Base-by-base conservation (phyloP, 2,888 invertebrate species). In the Neoscelio sp. region DNA sequence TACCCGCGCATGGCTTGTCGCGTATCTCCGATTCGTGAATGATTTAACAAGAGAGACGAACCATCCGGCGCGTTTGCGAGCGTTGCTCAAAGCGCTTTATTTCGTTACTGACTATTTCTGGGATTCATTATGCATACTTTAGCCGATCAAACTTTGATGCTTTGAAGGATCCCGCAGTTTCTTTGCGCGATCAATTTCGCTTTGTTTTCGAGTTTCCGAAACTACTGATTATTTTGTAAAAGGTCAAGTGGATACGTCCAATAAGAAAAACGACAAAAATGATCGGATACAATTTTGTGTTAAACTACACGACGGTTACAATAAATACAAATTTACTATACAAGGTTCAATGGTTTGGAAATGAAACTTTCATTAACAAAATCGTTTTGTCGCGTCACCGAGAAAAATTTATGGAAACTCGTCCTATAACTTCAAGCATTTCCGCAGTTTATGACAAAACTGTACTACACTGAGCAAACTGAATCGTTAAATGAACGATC, bases 61-160 rank as follows among this genome's bases (percentile, higher is more conserved):
- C 46, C 46, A 56, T 44, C 44, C 52, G 38, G 26, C 15, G 67
- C 67, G 30, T 40, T 64, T 50, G 35, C 44, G 17, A 26, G 35
- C 44, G 33, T 56, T 68, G 46, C 54, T 56, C 38, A 42, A 23
- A 44, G 28, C 48, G 17, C 12, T 67, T 20, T 35, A 12, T 56
- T 46, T 46, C 30, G 5, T 5, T 28, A 28, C 30, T 10, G 50
- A 20, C 38, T 60, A 50, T 42, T 42, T 60, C 20, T 35, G 26
- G 10, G 12, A 70, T 70, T 70, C 48, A 48, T 70, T 70, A 70
- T 68, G 56, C 54, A 68, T 46, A 46, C 67, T 68, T 56, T 23
- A 56, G 12, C 46, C 44, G 12, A 44, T 67, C 52, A 35, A 56
- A 67, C 35, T 48, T 35, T 38, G 35, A 48, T 23, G 68, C 56